Base-by-base conservation (phyloP, 2,113 vertebrate genomes). In the Trochalopteron elliotii region DNA sequence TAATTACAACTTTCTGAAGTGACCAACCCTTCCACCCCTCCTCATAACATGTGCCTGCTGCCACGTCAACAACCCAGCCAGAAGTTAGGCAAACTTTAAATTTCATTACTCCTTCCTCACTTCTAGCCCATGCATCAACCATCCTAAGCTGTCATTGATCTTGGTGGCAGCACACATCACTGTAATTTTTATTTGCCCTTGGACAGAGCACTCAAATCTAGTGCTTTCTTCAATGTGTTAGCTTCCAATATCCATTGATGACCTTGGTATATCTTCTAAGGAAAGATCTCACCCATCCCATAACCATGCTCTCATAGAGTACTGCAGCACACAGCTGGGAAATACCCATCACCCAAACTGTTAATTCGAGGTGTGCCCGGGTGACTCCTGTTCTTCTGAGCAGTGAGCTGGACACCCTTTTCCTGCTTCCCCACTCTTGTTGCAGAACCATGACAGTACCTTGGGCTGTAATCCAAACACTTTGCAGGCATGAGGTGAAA, bases 351-450 rank as follows among this genome's bases (percentile, higher is more conserved):
- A 31, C 33, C 53, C 53, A 37, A 57, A 63, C 6, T 10, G 1
- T 30, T 70, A 13, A 25, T 47, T 20, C 0, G 1, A 45, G 15
- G 19, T 52, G 22, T 1, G 1, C 5, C 21, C 3, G 6, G 53
- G 20, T 37, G 17, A 87, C 7, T 27, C 39, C 25, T 75, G 45
- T 15, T 22, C 33, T 83, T 92, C 27, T 11, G 15, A 28, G 15
- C 47, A 55, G 19, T 20, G 24, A 91, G 19, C 19, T 75, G n/a
- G 17, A 24, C 37, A 55, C 4, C 6, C 5, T 81, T 31, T 59
- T 55, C 60, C 40, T 65, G 37, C 45, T 23, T 87, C 81, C 21
- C 35, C 13, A 17, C 31, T 31, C 22, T 33, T 67, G 20, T 27
- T 57, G 75, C 27, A 68, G 33, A 87, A 8, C 15, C 45, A 37